Evolutionary conservation across 2,888 invertebrate species (phyloP), one percentile per base, ranked within the genome.

Genomic region (Archaeoteleia sp.): DNA sequence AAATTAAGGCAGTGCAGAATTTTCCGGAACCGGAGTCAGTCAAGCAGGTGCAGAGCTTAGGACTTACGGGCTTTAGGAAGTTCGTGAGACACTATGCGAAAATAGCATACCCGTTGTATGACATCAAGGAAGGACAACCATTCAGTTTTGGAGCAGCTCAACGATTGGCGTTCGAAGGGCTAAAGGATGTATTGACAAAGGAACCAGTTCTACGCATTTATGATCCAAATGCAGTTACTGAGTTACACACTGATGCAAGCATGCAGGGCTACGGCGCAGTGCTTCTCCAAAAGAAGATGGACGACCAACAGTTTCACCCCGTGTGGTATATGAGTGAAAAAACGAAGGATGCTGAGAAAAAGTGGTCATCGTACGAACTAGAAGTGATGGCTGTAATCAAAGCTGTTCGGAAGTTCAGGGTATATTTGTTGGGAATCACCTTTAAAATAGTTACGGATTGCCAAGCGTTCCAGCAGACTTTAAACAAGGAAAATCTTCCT

Each of bases 21-120:
- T 67, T 37, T 35, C 62, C 53, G 4, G 49, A 51, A 6, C 48
- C 42, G 14, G 10, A 32, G 3, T 6, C 25, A 9, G 1, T 35
- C 25, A 48, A 51, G 10, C 15, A 15, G 7, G 29, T 55, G 0
- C 45, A 55, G n/a, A 55, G 45, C 8, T 29, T 55, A 5, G 55
- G 55, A 1, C n/a, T 55, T 4, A 37, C 45, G 1, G 29, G 55
- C 39, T 72, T 72, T 34, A 23, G 66, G 35, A 67, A 67, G 20
- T 72, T 61, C 23, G 58, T 74, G 7, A 3, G 12, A 9, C 20
- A 34, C 1, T 70, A 55, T 29, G 23, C 35, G 7, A 3, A 35
- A 17, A 7, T 32, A 9, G 70, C 73, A n/a, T 69, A 69, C 67
- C 77, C 74, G 15, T 35, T 78, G 20, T 75, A 57, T n/a, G 67